A percentile compares a stretch with the other conserved stretches of the same genome.
These are phyloP conservation scores for Sylvia atricapilla DNA, from an alignment of 2,113 vertebrate species.

Conservation along the genomic window DNA sequence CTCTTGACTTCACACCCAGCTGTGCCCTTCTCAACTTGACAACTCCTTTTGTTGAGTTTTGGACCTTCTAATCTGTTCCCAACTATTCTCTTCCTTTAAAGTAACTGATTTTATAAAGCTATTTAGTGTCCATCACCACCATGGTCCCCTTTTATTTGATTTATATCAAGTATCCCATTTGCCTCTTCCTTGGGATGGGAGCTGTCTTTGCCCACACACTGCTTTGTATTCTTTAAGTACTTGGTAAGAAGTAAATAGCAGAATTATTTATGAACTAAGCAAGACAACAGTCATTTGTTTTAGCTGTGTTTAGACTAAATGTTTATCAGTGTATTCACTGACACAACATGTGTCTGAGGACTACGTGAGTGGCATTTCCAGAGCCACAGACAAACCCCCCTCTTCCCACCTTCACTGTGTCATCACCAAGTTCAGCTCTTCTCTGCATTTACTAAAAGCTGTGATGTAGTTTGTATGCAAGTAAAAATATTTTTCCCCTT, in stretches of 20 bases:
- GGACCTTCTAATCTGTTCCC: background rate
- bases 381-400: background rate
- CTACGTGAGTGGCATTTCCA: background rate
- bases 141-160: background rate
- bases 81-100: background rate
- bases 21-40: background rate
- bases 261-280: constrained; percentile 32
- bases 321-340: constrained; percentile 4
- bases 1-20: background rate
- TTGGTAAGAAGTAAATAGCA: background rate
- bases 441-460: background rate
- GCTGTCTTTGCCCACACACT: background rate
- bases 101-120: background rate
- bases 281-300: constrained; percentile 8
- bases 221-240: background rate
- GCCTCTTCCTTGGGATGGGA: background rate
- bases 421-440: background rate
- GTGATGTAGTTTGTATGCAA: background rate
- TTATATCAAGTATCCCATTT: background rate
- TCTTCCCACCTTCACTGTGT: background rate
- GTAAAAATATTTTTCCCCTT: background rate
- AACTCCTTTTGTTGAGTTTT: background rate
- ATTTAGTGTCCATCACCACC: background rate
- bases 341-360: background rate
- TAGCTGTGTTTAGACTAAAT: background rate